Percentiles rank a stretch among this genome's conserved stretches.
Evolutionary conservation across 2,113 vertebrate genomes (phyloP).

Genomic region (Microcebus jonahi): DNA sequence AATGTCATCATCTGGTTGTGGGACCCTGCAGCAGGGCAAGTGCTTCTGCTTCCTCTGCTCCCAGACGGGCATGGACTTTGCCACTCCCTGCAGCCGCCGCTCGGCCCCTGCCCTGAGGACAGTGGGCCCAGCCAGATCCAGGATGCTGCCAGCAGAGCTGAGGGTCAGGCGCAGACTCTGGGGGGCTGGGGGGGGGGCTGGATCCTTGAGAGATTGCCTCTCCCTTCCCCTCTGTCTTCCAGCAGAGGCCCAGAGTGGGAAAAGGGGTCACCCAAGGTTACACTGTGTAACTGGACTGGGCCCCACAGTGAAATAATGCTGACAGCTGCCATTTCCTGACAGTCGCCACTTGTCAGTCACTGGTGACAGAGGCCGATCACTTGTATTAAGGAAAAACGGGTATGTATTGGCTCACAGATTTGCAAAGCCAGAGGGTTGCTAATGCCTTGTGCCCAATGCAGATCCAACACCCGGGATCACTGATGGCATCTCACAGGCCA

Average conservation of each 20-base stretch:
- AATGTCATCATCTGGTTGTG: conserved; percentile 66
- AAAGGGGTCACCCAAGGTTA: neutral
- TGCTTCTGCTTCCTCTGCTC: conserved; percentile 39
- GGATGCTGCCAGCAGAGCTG: neutral
- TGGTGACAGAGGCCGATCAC: neutral
- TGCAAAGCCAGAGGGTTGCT: neutral
- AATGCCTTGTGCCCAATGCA: neutral
- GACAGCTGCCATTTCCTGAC: neutral
- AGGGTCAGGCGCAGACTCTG: neutral
- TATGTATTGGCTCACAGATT: neutral
- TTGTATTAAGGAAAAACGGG: neutral
- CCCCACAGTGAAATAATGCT: neutral
- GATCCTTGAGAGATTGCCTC: neutral
- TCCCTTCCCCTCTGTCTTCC: neutral
- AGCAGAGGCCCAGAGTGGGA: neutral
- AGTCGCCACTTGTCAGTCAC: neutral
- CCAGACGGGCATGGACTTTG: neutral
- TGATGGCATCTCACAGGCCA: neutral
- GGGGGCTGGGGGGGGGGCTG: neutral
- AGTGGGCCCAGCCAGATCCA: neutral
- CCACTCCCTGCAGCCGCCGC: neutral
- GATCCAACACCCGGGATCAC: neutral
- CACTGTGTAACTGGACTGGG: fast-evolving
- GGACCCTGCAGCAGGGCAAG: conserved; percentile 55
- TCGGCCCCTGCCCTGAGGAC: neutral